A percentile compares a stretch with the other conserved stretches of the same genome.
phyloP scores from a whole-genome alignment of 2,113 vertebrate genomes.

The Phodopus roborovskii region DNA sequence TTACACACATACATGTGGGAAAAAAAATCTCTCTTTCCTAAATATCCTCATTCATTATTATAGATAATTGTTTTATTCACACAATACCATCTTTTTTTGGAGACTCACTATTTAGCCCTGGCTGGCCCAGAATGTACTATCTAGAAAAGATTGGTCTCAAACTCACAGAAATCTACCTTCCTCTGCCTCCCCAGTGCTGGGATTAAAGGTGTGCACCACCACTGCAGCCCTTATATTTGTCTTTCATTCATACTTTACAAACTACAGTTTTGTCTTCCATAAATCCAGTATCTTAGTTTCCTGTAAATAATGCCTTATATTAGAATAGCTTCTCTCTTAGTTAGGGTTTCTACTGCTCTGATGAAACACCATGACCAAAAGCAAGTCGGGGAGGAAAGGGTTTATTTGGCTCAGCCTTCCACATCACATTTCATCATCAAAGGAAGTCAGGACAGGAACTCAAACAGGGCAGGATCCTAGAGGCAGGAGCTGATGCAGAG shows the following conservation, averaged over 20 bases:
- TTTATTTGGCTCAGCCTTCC: background rate
- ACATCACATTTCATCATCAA: background rate
- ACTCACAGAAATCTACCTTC: background rate
- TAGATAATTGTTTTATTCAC: background rate
- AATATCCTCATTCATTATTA: background rate
- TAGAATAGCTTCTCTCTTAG: background rate
- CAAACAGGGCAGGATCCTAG: background rate
- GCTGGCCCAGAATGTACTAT: background rate
- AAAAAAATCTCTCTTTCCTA: background rate
- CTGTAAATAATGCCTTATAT: conserved; percentile 27
- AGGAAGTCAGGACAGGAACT: background rate
- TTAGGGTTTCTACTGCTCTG: background rate
- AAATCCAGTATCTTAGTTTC: conserved; percentile 25
- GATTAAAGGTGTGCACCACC: background rate
- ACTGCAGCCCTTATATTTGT: background rate
- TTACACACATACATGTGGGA: background rate
- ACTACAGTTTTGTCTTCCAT: background rate
- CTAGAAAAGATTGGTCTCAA: background rate
- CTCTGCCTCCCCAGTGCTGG: background rate
- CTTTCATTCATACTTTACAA: background rate
- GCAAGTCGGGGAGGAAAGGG: background rate
- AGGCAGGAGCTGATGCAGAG: background rate
- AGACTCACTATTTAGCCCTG: background rate
- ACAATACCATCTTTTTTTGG: background rate
- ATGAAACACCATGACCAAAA: background rate